Percentiles rank a stretch among this genome's conserved stretches.
These are phyloP conservation scores for Stegostoma tigrinum DNA, from an alignment of 2,113 vertebrate species.

Conservation along the genomic window DNA sequence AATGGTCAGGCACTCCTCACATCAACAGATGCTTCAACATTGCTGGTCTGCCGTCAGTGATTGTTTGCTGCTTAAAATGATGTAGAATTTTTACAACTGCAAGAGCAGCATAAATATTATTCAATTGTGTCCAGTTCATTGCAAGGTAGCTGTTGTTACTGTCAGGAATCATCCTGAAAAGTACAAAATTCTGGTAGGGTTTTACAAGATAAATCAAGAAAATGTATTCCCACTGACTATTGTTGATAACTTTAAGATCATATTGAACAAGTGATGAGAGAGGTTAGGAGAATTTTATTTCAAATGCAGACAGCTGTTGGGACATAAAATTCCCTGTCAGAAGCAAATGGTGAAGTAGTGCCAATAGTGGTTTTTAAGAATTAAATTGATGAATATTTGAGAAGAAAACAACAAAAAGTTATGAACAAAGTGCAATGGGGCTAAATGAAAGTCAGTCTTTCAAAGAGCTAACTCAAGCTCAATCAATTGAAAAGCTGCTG, in stretches of 20 bases:
- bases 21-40: slow-evolving; percentile 14
- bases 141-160: not conserved
- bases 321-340: not conserved
- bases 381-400: not conserved
- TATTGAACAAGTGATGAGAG: not conserved
- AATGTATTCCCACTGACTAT: not conserved
- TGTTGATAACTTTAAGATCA: not conserved
- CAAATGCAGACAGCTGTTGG: not conserved
- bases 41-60: not conserved
- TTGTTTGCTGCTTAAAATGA: not conserved
- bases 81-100: not conserved
- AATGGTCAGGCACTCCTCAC: not conserved
- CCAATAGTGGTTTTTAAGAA: not conserved
- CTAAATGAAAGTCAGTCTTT: not conserved
- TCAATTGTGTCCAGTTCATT: not conserved
- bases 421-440: not conserved
- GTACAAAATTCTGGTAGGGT: not conserved
- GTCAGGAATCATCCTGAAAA: not conserved
- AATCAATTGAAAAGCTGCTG: not conserved
- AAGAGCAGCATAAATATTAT: not conserved
- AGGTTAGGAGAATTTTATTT: not conserved
- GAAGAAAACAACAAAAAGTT: not conserved
- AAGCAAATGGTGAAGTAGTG: not conserved
- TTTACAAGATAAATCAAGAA: not conserved
- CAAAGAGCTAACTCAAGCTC: not conserved